phyloP scores from a whole-genome alignment of 2,888 invertebrate species.

The Nymphalis c-album region DNA sequence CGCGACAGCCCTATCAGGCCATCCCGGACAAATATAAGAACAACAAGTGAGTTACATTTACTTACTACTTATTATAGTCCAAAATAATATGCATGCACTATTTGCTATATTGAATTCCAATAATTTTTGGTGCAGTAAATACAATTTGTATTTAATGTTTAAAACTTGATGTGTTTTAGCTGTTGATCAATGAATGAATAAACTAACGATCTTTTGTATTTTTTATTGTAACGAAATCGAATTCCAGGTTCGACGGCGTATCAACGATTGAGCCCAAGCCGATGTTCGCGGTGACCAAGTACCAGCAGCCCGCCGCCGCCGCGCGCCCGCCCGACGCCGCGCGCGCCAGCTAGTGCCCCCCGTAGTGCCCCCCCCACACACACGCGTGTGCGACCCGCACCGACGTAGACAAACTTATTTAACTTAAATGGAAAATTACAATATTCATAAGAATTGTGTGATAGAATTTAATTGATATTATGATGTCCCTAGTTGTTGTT shows the following conservation, averaged over 20 bases:
- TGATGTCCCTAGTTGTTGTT: neutral
- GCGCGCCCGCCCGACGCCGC: conserved; percentile 41
- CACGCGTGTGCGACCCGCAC: neutral
- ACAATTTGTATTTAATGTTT: no score
- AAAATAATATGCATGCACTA: no score
- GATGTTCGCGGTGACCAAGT: conserved; percentile 64
- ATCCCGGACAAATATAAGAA: conserved; percentile 94
- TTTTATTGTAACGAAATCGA: neutral
- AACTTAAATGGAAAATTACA: neutral
- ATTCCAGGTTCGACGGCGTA: conserved; percentile 65
- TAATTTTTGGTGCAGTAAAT: no score
- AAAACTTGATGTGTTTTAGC: no score
- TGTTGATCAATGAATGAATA: no score
- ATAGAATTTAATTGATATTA: neutral
- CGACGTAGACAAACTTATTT: neutral
- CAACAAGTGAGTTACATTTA: conserved; percentile 80
- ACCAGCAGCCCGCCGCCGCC: conserved; percentile 52
- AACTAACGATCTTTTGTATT: no score
- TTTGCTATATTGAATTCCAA: no score
- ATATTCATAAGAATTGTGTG: neutral
- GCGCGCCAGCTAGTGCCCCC: conserved; percentile 49
- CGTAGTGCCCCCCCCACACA: no score
- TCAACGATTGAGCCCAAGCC: conserved; percentile 66
- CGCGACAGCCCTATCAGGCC: conserved; percentile 88
- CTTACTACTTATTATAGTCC: no score